Base-by-base conservation (phyloP, 2,797 vertebrate genomes). In the Hafferia zeledoni region DNA sequence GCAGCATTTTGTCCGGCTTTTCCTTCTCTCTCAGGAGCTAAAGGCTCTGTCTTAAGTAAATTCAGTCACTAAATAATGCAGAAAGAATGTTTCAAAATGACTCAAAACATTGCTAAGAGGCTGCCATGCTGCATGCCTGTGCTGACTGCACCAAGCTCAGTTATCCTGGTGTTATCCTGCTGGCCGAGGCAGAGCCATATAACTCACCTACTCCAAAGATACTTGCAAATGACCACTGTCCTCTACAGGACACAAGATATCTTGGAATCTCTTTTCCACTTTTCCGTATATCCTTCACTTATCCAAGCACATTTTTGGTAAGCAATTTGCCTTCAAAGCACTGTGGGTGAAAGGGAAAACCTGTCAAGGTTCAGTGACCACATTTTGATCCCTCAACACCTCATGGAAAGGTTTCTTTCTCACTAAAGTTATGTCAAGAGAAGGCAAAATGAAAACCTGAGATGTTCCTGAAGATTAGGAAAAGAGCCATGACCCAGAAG, bases 61-160 rank as follows among this genome's bases (percentile, higher is more conserved):
- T 65, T 81, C 68, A n/a, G 61, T 91, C 52, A 31, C 76, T 89
- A 95, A 96, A 96, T 84, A 97, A 97, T 91, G 79, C n/a, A 65
- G 52, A 27, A 43, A 75, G 33, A 87, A 64, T 17, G 37, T 81
- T 49, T 76, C 53, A 84, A 94, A 79, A 24, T 68, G 2, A 76
- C 47, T 89, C 13, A 2, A 63, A 92, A 56, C 35, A 28, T 19
- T 18, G 24, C 61, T 79, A 87, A 67, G 15, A 59, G 35, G 39
- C 64, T 96, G 46, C 79, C 46, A 56, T 53, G 39, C 22, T 80
- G 59, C 60, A 33, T 52, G 92, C 63, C 50, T 61, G 70, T 17
- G 11, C 90, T 95, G 71, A 89, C 59, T 74, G 35, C 53, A 68
- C 69, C 46, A 65, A 87, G 87, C 14, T 9, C 41, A 71, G 25